These are phyloP conservation scores for Xyrauchen texanus DNA, from an alignment of 2,113 vertebrate genomes.

Conservation along the genomic window DNA sequence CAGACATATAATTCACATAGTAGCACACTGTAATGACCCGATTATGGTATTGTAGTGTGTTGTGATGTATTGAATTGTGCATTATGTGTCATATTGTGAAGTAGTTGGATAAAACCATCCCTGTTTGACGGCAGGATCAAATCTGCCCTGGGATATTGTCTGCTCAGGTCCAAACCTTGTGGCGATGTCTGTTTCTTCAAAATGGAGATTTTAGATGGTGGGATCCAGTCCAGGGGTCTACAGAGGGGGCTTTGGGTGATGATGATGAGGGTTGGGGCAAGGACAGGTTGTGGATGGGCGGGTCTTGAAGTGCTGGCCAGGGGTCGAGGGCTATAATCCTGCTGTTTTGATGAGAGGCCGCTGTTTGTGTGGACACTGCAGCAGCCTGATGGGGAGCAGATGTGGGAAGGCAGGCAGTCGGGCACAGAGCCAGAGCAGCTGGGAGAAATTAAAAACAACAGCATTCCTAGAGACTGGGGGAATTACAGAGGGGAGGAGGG, in stretches of 20 bases:
- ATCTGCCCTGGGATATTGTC: background rate
- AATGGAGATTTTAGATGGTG: background rate
- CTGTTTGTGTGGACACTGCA: constrained; percentile 80
- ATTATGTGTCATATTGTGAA: too few species aligned
- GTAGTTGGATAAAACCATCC: background rate
- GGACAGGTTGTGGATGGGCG: constrained; percentile 13
- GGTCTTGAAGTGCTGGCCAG: constrained; percentile 53
- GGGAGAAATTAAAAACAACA: constrained; percentile 86
- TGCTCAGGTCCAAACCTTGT: background rate
- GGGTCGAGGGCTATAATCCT: constrained; percentile 72
- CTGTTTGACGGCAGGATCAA: background rate
- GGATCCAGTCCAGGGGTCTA: background rate
- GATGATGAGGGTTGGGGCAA: constrained; percentile 41
- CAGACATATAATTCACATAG: too few species aligned
- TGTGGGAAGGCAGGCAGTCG: constrained; percentile 84
- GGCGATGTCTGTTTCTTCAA: background rate
- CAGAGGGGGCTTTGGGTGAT: constrained; percentile 54
- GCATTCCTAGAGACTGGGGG: constrained; percentile 78
- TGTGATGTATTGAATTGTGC: too few species aligned
- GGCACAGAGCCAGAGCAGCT: constrained; percentile 81
- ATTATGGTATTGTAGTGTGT: too few species aligned
- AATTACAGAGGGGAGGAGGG: constrained; percentile 70
- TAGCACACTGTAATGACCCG: too few species aligned
- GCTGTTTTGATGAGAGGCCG: constrained; percentile 73
- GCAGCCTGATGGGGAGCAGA: constrained; percentile 85